A percentile compares a stretch with the other conserved stretches of the same genome.
Conservation (phyloP, 2,113 vertebrate species). For the Oophaga pumilio region DNA sequence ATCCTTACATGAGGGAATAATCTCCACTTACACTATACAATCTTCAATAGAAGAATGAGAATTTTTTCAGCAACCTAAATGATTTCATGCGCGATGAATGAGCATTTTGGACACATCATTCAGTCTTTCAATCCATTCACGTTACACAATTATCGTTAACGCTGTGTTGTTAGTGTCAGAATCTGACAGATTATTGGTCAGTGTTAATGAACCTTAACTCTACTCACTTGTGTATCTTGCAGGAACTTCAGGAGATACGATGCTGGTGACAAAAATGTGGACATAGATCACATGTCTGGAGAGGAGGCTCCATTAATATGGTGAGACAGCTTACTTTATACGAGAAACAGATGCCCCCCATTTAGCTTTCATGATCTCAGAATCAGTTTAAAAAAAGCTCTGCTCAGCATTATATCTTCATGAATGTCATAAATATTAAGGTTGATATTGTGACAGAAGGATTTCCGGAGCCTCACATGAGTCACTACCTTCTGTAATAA, state of each 20-base stretch:
- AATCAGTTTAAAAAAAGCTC: slow-evolving; percentile 18
- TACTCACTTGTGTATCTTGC: background rate
- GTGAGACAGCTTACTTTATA: slow-evolving; percentile 12
- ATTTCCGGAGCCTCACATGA: background rate
- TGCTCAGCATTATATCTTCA: slow-evolving; percentile 4
- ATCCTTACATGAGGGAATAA: too few species aligned
- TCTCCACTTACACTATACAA: too few species aligned
- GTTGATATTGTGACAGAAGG: slow-evolving; percentile 9
- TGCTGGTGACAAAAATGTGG: background rate
- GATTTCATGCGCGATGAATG: too few species aligned
- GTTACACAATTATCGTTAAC: too few species aligned
- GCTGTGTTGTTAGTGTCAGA: too few species aligned
- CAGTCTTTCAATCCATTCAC: too few species aligned
- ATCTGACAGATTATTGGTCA: too few species aligned
- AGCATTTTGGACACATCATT: too few species aligned
- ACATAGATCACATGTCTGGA: background rate
- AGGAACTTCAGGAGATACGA: background rate
- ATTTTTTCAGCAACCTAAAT: too few species aligned
- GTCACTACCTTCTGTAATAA: background rate
- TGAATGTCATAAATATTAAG: slow-evolving; percentile 43
- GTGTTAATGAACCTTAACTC: background rate
- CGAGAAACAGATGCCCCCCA: background rate
- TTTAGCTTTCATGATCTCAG: slow-evolving; percentile 34
- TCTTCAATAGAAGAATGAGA: too few species aligned
- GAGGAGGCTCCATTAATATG: background rate